phyloP scores from a whole-genome alignment of 1,140 invertebrate genomes.

The Lutraria rhynchaena region DNA sequence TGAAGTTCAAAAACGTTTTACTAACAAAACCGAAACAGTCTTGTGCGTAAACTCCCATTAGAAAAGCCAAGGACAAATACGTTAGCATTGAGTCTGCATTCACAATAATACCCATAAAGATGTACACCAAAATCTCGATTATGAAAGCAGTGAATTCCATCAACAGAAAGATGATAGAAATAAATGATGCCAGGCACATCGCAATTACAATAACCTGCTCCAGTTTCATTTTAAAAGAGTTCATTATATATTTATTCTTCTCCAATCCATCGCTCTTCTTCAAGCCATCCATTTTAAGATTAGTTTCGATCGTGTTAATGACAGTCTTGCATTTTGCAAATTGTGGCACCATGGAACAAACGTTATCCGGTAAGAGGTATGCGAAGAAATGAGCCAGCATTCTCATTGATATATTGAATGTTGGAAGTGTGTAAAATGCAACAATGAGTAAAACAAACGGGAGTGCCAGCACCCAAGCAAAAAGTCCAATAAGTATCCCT shows the following conservation, averaged over 20 bases:
- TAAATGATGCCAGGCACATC: constrained; percentile 68
- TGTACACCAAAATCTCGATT: constrained; percentile 70
- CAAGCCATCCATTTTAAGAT: neutral
- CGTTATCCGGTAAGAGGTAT: constrained; percentile 57
- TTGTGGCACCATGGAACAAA: neutral
- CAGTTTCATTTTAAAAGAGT: constrained; percentile 7
- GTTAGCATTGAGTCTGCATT: constrained; percentile 66
- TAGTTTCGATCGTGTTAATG: neutral
- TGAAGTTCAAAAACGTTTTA: constrained; percentile 66
- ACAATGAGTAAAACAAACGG: constrained; percentile 55
- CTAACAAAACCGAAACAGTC: constrained; percentile 67
- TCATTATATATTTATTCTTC: neutral
- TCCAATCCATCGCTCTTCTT: neutral
- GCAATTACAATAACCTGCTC: constrained; percentile 61
- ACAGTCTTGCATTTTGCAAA: neutral
- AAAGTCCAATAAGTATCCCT: constrained; percentile 59
- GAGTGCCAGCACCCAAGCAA: constrained; percentile 57
- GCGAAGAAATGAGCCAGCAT: constrained; percentile 63
- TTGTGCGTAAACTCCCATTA: constrained; percentile 68
- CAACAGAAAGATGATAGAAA: constrained; percentile 66
- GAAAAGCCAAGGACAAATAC: constrained; percentile 64
- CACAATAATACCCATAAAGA: constrained; percentile 73
- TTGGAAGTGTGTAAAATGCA: constrained; percentile 65
- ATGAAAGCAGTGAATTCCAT: constrained; percentile 70
- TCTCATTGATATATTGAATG: constrained; percentile 60